Base-by-base conservation (phyloP, 2,113 vertebrate species). In the Triplophysa siluroides region DNA sequence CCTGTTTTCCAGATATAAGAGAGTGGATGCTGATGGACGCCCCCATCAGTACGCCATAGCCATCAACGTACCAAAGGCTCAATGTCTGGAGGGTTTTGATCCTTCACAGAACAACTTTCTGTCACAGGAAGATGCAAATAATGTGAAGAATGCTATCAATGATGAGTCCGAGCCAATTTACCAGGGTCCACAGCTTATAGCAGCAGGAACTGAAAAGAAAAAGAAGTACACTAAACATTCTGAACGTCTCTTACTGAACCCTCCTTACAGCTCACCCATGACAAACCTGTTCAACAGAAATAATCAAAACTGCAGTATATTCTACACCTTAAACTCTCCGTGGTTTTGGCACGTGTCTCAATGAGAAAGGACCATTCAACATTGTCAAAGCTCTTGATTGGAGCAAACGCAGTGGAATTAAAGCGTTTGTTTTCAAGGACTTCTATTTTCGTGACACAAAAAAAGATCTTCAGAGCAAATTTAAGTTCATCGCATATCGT, bases 291-390 rank as follows among this genome's bases (percentile, higher is more conserved):
- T 78, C 1, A n/a, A 78, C 26, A 61, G 8, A 43, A 26, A 1
- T 18, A 45, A 45, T n/a, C 64, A 78, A 1, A 2, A 52, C 33
- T 78, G 76, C 66, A 58, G 38, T 2, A 21, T 78, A 24, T 78
- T 78, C 65, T 78, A 60, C 76, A n/a, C 65, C 1, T 69, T 68
- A 14, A 11, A 78, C 3, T 78, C 65, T 60, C 76, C 76, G 16
- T 78, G n/a, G 76, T 41, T 21, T 45, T 1, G 0, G 60, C 8
- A 24, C 76, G 6, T 69, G 76, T 43, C 65, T 78, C 0, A 0
- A 69, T 14, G 2, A 12, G 0, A 9, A 18, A 1, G 0, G 52
- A 0, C 0, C 0, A 0, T 38, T 61, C 52, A 78, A 0, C 38
- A 78, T 78, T 26, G 0, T 69, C 1, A 0, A 61, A 0, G 66